Conservation (phyloP, 2,113 vertebrate species). For the Anarhynchus alexandrinus region DNA sequence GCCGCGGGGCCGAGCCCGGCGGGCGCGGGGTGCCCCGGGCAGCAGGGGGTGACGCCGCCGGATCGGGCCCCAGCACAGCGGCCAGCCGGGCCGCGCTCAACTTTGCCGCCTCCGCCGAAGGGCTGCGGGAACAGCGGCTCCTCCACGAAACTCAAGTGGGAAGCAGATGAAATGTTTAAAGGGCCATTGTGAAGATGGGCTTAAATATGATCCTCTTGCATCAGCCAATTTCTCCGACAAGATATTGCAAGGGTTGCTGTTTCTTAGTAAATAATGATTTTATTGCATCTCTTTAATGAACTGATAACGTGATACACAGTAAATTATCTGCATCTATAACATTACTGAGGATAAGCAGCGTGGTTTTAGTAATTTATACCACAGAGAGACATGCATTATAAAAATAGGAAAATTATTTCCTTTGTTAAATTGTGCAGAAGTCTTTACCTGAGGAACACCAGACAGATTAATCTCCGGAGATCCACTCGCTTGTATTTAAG, state of each 20-base stretch:
- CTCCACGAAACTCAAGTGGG: constrained; percentile 4
- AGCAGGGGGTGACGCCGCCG: neutral
- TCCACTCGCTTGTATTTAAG: constrained; percentile 55
- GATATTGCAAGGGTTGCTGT: constrained; percentile 42
- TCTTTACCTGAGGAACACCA: constrained; percentile 52
- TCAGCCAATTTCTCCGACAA: constrained; percentile 51
- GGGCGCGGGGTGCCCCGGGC: neutral
- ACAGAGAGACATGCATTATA: constrained; percentile 52
- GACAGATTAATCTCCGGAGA: constrained; percentile 55
- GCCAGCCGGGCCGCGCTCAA: neutral
- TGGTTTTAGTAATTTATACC: constrained; percentile 59
- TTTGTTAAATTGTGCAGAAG: constrained; percentile 59
- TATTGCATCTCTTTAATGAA: constrained; percentile 55
- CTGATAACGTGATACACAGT: constrained; percentile 36
- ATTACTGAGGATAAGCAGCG: constrained; percentile 48
- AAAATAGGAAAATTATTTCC: constrained; percentile 60
- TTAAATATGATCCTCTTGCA: constrained; percentile 47
- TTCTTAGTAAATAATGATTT: constrained; percentile 57
- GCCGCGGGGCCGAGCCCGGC: accelerated
- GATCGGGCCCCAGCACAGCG: neutral
- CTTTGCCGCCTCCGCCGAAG: neutral
- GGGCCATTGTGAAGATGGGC: constrained; percentile 22
- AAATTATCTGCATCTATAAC: constrained; percentile 57
- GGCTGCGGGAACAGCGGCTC: neutral
- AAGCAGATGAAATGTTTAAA: constrained; percentile 25